phyloP scores from a whole-genome alignment of 2,797 vertebrate genomes.

The Amblyraja radiata region DNA sequence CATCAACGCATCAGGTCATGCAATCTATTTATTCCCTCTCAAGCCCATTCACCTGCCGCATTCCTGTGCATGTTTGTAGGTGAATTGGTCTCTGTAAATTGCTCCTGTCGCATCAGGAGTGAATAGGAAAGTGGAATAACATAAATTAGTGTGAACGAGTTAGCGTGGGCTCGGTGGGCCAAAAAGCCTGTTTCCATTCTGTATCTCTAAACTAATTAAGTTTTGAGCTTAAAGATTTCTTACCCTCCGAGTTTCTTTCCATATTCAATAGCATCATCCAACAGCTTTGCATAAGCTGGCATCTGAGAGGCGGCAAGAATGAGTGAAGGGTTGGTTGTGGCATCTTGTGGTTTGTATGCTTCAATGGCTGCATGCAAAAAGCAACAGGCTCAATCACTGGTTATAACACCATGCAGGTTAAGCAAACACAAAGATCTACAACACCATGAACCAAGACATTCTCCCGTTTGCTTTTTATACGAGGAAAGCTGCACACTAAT shows the following conservation, averaged over 20 bases:
- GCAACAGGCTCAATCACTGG: neutral
- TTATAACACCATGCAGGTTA: neutral
- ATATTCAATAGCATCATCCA: constrained; percentile 81
- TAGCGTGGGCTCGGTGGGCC: too few relatives aligned
- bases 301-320: constrained; percentile 92
- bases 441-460: neutral
- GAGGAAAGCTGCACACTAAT: too few relatives aligned
- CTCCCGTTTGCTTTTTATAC: too few relatives aligned
- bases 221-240: constrained; percentile 44
- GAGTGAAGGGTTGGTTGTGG: constrained; percentile 93
- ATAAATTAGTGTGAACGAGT: too few relatives aligned
- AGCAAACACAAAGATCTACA: neutral
- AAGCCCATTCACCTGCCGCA: too few relatives aligned
- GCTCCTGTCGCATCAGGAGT: too few relatives aligned
- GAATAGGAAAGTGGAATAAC: too few relatives aligned
- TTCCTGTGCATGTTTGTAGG: too few relatives aligned
- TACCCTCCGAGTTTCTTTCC: constrained; percentile 80
- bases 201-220: neutral
- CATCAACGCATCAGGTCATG: too few relatives aligned
- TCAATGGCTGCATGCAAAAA: constrained; percentile 71
- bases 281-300: constrained; percentile 75
- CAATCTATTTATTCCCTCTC: too few relatives aligned
- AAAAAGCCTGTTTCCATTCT: too few relatives aligned
- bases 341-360: constrained; percentile 92
- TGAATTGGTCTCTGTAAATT: too few relatives aligned